Evolutionary conservation across 2,888 invertebrate species (phyloP).

Genomic region (Augiades crinisus): DNA sequence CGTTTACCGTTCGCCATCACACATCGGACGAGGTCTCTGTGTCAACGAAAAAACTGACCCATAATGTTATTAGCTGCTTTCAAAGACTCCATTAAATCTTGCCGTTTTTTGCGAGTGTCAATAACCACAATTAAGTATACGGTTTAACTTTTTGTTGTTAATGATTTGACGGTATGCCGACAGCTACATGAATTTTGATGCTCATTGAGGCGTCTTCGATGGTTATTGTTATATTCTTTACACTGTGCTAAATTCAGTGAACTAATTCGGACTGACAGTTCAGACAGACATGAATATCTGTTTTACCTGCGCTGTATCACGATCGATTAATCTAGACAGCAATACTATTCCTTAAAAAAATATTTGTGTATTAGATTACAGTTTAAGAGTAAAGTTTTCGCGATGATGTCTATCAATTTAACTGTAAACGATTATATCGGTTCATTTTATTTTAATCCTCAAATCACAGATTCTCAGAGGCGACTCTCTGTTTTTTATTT

Average conservation of each 20-base stretch:
- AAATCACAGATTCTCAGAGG: too few relatives aligned
- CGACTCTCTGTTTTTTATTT: too few relatives aligned
- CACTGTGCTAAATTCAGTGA: slow-evolving; percentile 9
- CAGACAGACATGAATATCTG: too few relatives aligned
- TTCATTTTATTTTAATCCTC: too few relatives aligned
- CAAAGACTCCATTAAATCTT: slow-evolving; percentile 29
- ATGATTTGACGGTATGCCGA: slow-evolving; percentile 6
- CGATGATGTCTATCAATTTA: too few relatives aligned
- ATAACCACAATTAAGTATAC: slow-evolving; percentile 23
- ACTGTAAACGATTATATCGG: too few relatives aligned
- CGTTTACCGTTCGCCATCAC: slow-evolving; percentile 7
- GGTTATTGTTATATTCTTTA: neutral
- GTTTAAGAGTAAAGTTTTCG: too few relatives aligned
- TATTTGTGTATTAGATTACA: too few relatives aligned
- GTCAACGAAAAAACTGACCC: slow-evolving; percentile 34
- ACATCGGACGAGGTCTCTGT: slow-evolving; percentile 26
- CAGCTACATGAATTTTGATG: slow-evolving; percentile 12
- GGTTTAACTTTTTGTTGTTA: slow-evolving; percentile 6
- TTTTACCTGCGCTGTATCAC: too few relatives aligned
- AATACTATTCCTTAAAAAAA: too few relatives aligned
- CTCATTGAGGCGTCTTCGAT: neutral
- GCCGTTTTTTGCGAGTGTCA: slow-evolving; percentile 31
- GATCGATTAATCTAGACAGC: too few relatives aligned
- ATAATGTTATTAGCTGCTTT: slow-evolving; percentile 36
- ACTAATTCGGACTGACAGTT: neutral